Evolutionary conservation across 2,797 vertebrate genomes (phyloP).

Genomic region (Squalus acanthias): DNA sequence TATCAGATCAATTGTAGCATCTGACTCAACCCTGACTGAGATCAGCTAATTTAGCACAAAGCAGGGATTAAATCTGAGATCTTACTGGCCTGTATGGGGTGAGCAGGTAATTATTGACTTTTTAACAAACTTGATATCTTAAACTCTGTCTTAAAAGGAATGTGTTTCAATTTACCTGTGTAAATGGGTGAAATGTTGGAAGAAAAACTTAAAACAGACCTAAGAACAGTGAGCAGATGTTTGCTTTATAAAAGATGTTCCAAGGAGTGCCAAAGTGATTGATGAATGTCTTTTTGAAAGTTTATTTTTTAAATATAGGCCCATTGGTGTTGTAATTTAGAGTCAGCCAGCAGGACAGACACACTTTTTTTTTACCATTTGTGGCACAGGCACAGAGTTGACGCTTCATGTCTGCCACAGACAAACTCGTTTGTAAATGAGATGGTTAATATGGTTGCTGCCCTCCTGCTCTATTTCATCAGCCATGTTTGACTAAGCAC

Average conservation of each 20-base stretch:
- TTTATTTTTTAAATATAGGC: background rate
- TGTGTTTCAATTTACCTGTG: background rate
- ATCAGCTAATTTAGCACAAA: background rate
- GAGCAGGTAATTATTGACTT: conserved; percentile 11
- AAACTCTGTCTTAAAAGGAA: conserved; percentile 13
- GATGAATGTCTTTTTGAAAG: background rate
- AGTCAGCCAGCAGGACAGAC: background rate
- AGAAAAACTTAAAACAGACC: no score
- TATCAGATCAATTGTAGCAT: background rate
- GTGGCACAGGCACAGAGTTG: background rate
- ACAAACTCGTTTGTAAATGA: background rate
- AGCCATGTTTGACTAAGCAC: background rate
- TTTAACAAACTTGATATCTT: background rate
- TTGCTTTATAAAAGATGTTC: background rate
- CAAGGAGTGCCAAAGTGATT: background rate
- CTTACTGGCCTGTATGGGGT: background rate
- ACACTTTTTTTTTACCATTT: background rate
- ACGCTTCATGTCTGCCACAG: background rate
- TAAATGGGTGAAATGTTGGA: background rate
- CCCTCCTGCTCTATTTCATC: background rate
- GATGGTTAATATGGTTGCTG: background rate
- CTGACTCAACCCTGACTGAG: background rate
- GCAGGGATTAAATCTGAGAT: background rate
- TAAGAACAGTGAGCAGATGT: background rate
- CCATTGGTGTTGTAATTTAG: background rate